phyloP scores from a whole-genome alignment of 2,888 invertebrate species.

The Spatulosminthurus flaviceps region DNA sequence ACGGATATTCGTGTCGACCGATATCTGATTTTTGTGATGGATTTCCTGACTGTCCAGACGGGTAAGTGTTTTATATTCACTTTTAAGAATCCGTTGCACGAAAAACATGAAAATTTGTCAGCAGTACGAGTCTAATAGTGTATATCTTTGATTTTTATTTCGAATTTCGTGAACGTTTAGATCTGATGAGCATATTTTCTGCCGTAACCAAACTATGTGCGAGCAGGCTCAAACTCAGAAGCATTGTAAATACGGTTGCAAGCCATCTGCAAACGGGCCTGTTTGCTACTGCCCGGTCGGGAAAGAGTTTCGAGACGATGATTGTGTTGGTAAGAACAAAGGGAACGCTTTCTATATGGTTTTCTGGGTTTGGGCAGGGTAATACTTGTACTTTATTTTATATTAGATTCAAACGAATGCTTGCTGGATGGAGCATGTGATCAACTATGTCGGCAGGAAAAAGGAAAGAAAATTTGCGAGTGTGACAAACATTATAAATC shows the following conservation, averaged over 20 bases:
- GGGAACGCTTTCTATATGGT: too few relatives aligned
- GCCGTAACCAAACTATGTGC: constrained; percentile 69
- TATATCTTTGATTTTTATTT: constrained; percentile 19
- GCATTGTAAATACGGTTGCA: constrained; percentile 75
- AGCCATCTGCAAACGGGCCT: constrained; percentile 76
- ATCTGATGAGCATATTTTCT: constrained; percentile 58
- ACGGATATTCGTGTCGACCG: constrained; percentile 72
- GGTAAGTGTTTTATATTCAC: too few relatives aligned
- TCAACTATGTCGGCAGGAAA: constrained; percentile 77
- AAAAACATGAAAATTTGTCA: too few relatives aligned
- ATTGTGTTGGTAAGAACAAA: constrained; percentile 72
- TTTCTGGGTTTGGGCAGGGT: too few relatives aligned
- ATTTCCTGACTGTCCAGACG: constrained; percentile 70
- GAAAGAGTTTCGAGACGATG: constrained; percentile 72
- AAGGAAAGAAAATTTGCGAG: constrained; percentile 76
- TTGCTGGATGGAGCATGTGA: constrained; percentile 76
- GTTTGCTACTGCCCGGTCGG: constrained; percentile 80
- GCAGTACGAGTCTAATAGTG: too few relatives aligned
- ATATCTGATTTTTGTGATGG: constrained; percentile 75
- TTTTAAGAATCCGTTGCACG: too few relatives aligned
- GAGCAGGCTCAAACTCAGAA: constrained; percentile 66
- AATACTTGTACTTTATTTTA: background rate
- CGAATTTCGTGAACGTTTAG: background rate
- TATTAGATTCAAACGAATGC: constrained; percentile 81
- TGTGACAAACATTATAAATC: constrained; percentile 78